Base-by-base conservation (phyloP, 2,888 invertebrate species). In the Micoletzkya japonica region DNA sequence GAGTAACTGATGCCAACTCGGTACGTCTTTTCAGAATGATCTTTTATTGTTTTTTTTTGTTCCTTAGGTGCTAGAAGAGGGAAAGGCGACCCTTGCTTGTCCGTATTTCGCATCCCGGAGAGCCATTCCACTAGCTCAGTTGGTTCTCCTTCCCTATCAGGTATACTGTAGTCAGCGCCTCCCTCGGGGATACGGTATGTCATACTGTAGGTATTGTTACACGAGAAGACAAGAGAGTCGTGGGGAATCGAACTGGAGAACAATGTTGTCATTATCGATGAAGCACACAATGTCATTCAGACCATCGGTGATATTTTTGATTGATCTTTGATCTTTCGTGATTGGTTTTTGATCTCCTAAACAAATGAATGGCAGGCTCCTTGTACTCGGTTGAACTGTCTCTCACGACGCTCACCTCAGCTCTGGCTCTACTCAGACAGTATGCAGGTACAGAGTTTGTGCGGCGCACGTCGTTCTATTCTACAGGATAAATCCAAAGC, bases 281-380 rank as follows among this genome's bases (percentile, higher is more conserved):
- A 98, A 87, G 97, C 97, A 0, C 98, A 98, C 82, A 98, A 97
- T 86, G 89, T 98, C 1, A 88, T 95, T 14, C 93, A 95, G 73
- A 92, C 95, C 0, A 90, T 97, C 76, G 91, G 92, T 74, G 91
- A 91, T n/a, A n/a, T n/a, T n/a, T n/a, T n/a, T n/a, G n/a, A n/a
- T n/a, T n/a, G n/a, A n/a, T n/a, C n/a, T n/a, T n/a, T 63, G 54
- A 7, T 37, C 17, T 32, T 54, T 28, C n/a, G n/a, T 3, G 37
- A 54, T 66, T 37, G 54, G 6, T 28, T 20, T 54, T 3, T 3
- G 10, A 24, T 66, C 26, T n/a, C 34, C 4, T 54, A n/a, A 54
- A 20, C 54, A 7, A 24, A 10, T 54, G 26, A 24, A 26, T 39
- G n/a, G n/a, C n/a, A 75, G 76, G 73, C 34, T 71, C 73, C 32